phyloP scores from a whole-genome alignment of 2,113 vertebrate species.

The Lipotes vexillifer region DNA sequence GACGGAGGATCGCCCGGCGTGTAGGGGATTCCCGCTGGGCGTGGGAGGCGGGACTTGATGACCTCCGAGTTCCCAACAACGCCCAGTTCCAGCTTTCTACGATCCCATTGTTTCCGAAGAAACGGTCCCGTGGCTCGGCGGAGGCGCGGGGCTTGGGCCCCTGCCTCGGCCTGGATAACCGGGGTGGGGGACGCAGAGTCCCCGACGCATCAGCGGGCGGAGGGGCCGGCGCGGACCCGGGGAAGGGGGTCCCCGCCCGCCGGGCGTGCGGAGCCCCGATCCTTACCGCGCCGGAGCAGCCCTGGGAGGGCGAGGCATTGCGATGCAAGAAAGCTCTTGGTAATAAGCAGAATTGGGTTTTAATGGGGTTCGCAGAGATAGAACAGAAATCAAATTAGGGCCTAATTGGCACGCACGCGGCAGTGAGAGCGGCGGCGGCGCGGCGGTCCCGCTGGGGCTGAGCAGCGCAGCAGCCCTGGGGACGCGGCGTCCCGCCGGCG shows the following conservation, averaged over 20 bases:
- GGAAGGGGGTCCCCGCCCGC: background rate
- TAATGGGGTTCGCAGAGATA: conserved; percentile 68
- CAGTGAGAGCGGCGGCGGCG: background rate
- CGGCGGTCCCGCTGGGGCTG: background rate
- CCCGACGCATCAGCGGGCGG: fast-evolving
- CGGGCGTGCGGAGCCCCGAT: background rate
- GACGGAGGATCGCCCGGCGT: fast-evolving
- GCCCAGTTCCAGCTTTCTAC: background rate
- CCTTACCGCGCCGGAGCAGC: background rate
- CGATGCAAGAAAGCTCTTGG: conserved; percentile 54
- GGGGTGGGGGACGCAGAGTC: background rate
- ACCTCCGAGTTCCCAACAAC: background rate
- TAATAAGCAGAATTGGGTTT: conserved; percentile 74
- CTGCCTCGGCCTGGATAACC: fast-evolving
- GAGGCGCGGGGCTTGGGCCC: background rate
- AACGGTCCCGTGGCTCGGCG: fast-evolving
- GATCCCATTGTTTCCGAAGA: background rate
- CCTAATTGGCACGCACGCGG: conserved; percentile 63
- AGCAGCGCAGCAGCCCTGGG: background rate
- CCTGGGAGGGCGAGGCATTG: conserved; percentile 25
- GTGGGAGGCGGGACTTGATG: background rate
- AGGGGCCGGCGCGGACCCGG: background rate
- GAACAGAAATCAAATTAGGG: conserved; percentile 71
- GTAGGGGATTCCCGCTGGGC: background rate
- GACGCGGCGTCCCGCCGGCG: background rate